Base-by-base conservation (phyloP, 2,888 invertebrate genomes). In the Tenthredo amoena region DNA sequence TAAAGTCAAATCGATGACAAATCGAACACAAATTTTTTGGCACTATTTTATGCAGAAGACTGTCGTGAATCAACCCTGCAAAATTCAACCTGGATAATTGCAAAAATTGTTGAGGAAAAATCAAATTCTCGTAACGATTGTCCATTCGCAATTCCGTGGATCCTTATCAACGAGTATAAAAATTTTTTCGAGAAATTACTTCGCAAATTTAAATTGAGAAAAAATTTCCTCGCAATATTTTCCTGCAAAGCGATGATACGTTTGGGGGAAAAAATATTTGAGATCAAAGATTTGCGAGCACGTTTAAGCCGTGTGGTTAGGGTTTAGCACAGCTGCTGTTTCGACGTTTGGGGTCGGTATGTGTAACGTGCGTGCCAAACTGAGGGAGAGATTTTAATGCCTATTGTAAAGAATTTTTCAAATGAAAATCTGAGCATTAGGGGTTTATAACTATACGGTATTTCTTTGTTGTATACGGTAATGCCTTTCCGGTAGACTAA, bases 341-440 rank as follows among this genome's bases (percentile, higher is more conserved):
- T 68, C 31, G 68, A 26, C 12, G 62, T 26, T 62, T 26, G 12
- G 62, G 62, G 62, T 62, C 12, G 34, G 34, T 68, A 34, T 34
- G 34, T 34, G 68, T 31, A 34, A 21, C 68, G 18, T 18, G 15
- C 15, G 68, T 68, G 68, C 68, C 15, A 18, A 68, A 34, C 34
- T 34, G 31, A 68, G 26, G 68, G 68, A 68, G 34, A 68, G 68
- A 68, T 68, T 68, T 68, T 68, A 68, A 68, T 68, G 68, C 68
- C 68, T 34, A 34, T 68, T 68, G 68, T 68, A 12, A 34, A 68
- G 5, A 68, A 68, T 68, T 15, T 26, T 68, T 26, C 26, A 34
- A 34, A 68, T 68, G 15, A 34, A 34, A 68, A 26, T 12, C 68
- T 68, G 18, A 68, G 68, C 68, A 34, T 68, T 18, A 34, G 34